Evolutionary conservation across 1,140 invertebrate species (phyloP), one percentile per base, ranked within the genome.

Genomic region (Lepidostoma basale): DNA sequence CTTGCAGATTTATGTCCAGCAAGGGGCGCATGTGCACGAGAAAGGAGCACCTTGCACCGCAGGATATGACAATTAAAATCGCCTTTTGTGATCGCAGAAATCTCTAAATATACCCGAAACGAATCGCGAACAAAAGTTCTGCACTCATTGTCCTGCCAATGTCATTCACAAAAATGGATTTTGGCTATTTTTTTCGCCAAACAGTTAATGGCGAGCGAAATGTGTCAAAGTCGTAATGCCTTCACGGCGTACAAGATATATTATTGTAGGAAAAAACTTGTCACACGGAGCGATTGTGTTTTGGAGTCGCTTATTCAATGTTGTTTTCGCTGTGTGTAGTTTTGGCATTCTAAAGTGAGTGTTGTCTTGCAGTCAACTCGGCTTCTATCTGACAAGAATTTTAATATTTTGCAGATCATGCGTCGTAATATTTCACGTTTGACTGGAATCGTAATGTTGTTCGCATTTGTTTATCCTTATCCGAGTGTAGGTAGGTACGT

Each of bases 21-120:
- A 26, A 14, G 18, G 18, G 30, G 36, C 39, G 42, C 66, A 56
- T 68, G 62, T 58, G 40, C 70, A 59, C 58, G 23, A 52, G 60
- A 66, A 66, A 69, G 28, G 36, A 20, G 62, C 70, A 72, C 70
- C 70, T 72, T 69, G 63, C 70, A 58, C 70, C 70, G 62, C 70
- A 72, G 70, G 70, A 72, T 68, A 72, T 72, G 66, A 72, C 70
- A 67, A 72, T 72, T 69, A 68, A 66, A 66, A 52, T 66, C 22
- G 30, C 62, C 66, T 45, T 67, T 68, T 63, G 52, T 68, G 16
- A 30, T 9, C 45, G 62, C 18, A 60, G 64, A 69, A 62, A 68
- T 62, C 30, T 59, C 58, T 62, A 28, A 67, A 40, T 54, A 66
- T 42, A n/a, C 45, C 60, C 70, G 58, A 40, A 60, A 54, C 62